These are phyloP conservation scores for Macrotus californicus DNA, from an alignment of 2,113 vertebrate genomes.

Conservation along the genomic window DNA sequence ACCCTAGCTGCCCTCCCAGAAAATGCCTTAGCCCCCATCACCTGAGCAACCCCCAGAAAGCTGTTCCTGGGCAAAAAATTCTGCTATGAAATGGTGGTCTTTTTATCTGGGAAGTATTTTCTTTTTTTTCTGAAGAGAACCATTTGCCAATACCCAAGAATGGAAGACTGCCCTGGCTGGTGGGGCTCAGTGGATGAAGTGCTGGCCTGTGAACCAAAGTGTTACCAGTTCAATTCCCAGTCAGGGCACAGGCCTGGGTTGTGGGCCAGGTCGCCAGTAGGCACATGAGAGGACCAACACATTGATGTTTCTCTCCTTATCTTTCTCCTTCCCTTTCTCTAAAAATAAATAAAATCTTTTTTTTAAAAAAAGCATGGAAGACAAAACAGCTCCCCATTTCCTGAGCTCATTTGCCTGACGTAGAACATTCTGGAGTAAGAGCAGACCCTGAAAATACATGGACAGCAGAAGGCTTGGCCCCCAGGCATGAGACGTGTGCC, in stretches of 20 bases:
- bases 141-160: background rate
- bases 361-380: background rate
- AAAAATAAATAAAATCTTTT: no score
- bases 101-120: constrained; percentile 37
- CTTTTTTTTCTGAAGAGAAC: background rate
- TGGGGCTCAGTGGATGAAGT: no score
- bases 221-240: no score
- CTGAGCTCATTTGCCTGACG: background rate
- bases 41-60: background rate
- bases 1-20: background rate
- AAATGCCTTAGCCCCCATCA: background rate
- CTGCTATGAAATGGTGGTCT: background rate
- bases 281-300: no score
- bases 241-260: no score
- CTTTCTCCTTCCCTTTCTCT: no score
- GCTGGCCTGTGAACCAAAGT: no score
- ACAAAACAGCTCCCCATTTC: background rate
- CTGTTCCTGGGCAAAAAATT: background rate
- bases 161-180: background rate
- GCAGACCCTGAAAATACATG: background rate
- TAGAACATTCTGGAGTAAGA: background rate
- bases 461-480: background rate
- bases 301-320: no score
- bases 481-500: background rate
- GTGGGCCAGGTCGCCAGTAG: no score